A percentile compares a stretch with the other conserved stretches of the same genome.
phyloP scores from a whole-genome alignment of 2,113 vertebrate genomes.

The Aegithalos caudatus region DNA sequence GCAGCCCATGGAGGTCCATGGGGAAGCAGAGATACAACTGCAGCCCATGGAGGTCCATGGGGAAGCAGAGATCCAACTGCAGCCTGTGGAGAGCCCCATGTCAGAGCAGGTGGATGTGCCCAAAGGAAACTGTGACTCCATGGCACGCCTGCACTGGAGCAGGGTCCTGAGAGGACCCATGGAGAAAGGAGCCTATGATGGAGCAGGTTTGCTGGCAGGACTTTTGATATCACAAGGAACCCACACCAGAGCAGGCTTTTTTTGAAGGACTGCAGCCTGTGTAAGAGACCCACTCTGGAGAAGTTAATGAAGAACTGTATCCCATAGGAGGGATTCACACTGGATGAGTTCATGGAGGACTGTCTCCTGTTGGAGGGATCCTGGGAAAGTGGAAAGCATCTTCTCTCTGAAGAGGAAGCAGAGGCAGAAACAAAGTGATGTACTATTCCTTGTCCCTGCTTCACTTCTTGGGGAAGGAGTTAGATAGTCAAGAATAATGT shows the following conservation, averaged over 20 bases:
- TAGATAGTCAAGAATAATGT: too few species aligned
- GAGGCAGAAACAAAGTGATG: not conserved
- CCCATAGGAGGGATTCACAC: not conserved
- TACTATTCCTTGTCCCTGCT: too few species aligned
- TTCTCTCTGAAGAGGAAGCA: not conserved
- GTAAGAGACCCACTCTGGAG: not conserved
- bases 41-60: not conserved
- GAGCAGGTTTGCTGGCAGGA: not conserved
- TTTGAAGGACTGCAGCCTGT: not conserved
- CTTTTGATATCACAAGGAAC: not conserved
- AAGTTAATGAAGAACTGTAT: not conserved
- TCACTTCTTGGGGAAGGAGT: not conserved
- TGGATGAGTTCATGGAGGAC: not conserved
- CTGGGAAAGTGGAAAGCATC: not conserved
- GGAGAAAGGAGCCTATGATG: not conserved
- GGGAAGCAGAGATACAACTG: not conserved
- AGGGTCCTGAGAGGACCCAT: not conserved
- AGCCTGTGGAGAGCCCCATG: not conserved
- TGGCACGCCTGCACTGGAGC: not conserved
- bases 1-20: not conserved
- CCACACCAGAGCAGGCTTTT: fast-evolving
- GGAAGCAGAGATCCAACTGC: not conserved
- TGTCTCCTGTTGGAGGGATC: not conserved
- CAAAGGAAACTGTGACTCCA: not conserved
- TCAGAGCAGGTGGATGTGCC: not conserved